Conservation (phyloP, 1,140 invertebrate genomes). For the Arion vulgaris region DNA sequence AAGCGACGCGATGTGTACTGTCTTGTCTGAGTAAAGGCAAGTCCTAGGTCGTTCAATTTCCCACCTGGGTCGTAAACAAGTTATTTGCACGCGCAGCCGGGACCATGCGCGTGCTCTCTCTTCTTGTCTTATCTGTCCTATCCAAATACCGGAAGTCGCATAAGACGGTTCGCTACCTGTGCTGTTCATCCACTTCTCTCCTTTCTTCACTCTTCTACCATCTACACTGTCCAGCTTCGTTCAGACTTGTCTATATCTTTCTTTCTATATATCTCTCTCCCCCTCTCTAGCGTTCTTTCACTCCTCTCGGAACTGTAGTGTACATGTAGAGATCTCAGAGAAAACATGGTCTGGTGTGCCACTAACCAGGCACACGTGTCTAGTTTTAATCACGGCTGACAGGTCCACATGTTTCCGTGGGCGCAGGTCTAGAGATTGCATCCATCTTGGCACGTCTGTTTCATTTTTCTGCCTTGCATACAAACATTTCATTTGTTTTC, state of each 20-base stretch:
- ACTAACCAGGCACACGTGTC: neutral
- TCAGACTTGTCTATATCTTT: neutral
- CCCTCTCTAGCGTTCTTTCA: neutral
- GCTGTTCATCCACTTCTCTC: neutral
- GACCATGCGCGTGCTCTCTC: neutral
- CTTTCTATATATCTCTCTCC: neutral
- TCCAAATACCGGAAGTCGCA: constrained; percentile 28
- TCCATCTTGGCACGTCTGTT: neutral
- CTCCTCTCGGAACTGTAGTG: too few species aligned
- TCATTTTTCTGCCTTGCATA: neutral
- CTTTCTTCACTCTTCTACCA: neutral
- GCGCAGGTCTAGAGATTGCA: neutral
- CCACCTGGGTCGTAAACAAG: constrained; percentile 24
- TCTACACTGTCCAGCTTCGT: neutral
- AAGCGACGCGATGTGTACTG: neutral
- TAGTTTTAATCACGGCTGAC: neutral
- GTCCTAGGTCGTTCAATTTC: constrained; percentile 5
- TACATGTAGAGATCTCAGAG: neutral
- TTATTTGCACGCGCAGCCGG: constrained; percentile 2
- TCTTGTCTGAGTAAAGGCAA: neutral
- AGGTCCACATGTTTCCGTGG: neutral
- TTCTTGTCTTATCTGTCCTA: constrained; percentile 28
- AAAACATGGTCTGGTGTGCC: neutral
- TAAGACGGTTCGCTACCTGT: constrained; percentile 4
- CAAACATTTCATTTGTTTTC: neutral